Evolutionary conservation across 2,797 vertebrate genomes (phyloP), one percentile per base, ranked within the genome.

Genomic region (Brachymystax lenok): DNA sequence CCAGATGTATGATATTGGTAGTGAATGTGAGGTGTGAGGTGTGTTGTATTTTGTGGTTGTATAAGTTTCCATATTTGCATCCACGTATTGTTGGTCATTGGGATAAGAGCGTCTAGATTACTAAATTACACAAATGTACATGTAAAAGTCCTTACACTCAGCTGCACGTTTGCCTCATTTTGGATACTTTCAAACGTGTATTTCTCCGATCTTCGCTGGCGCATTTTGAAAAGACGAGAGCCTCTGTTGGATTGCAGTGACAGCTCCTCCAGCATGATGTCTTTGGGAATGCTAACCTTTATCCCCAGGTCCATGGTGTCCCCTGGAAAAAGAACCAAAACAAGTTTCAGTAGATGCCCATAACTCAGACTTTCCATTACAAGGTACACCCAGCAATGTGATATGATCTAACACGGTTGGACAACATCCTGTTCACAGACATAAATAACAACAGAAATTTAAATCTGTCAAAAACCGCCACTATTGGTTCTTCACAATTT

Each of bases 211-310:
- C 98, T 95, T 75, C 96, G 93, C 92, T 99, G 98, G 21, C 98
- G 95, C 94, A 96, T 98, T 92, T 98, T 99, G 89, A 99, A 99
- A 56, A 99, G 96, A 8, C 97, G 94, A 67, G 98, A 98, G 0
- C 98, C 98, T 89, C 97, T 94, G 90, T 99, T 99, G 87, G 95
- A 95, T 75, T 96, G 94, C 33, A 97, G 92, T 0, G 98, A 99
- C 56, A 99, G 78, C 83, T 99, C 98, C 89, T 99, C 98, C 88
- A 99, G 85, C 98, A 99, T 99, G 84, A 99, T 99, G 85, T 99
- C 98, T 90, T 95, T 96, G 14, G 98, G 98, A 0, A 94, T 94
- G 89, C 96, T 96, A 84, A 97, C 95, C 89, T 99, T 99, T 88
- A 98, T 99, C 1, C 98, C 98, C 0, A 98, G 95, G 88, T 99